Base-by-base conservation (phyloP, 1,140 invertebrate genomes). In the Stratiolaelaps scimitus region DNA sequence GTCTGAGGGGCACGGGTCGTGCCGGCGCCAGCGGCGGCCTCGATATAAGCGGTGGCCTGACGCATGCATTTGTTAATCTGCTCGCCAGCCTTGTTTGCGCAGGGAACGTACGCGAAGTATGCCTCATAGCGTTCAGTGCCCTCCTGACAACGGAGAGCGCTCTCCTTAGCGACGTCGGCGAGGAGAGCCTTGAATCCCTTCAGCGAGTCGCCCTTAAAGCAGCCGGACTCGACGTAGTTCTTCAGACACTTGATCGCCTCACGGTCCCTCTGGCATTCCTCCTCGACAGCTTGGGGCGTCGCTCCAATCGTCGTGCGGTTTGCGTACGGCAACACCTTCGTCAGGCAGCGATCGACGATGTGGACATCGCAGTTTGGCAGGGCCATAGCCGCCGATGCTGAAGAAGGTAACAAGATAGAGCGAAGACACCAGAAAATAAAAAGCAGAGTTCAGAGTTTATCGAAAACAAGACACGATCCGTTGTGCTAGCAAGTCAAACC, bases 101-200 rank as follows among this genome's bases (percentile, higher is more conserved):
- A 60, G 23, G 23, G 4, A 2, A 60, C 10, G 23, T 60, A 23
- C 26, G 26, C 34, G 1, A 60, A 60, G 23, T 26, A 60, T 29
- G n/a, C 23, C 26, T 17, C 2, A 23, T 60, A 23, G 7, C 47
- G 20, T 4, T 4, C 47, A 15, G 47, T 48, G 20, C 47, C 47
- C 15, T 48, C 28, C 47, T 48, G 47, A 48, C 47, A 48, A 4
- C 47, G 47, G 47, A 48, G 47, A 15, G 47, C 47, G 47, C 47
- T 48, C 47, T 48, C 47, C 15, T 48, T 28, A 15, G 47, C 47
- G 15, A 28, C 15, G 20, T 28, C 47, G 4, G 19, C 19, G 47
- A 48, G 20, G 4, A 15, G 7, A 28, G 28, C 28, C 47, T 28
- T 48, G 5, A 48, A 15, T 23, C 19, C 47, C 5, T 6, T 4